Conservation (phyloP, 2,888 invertebrate species). For the Callyntrura guangdongensis region DNA sequence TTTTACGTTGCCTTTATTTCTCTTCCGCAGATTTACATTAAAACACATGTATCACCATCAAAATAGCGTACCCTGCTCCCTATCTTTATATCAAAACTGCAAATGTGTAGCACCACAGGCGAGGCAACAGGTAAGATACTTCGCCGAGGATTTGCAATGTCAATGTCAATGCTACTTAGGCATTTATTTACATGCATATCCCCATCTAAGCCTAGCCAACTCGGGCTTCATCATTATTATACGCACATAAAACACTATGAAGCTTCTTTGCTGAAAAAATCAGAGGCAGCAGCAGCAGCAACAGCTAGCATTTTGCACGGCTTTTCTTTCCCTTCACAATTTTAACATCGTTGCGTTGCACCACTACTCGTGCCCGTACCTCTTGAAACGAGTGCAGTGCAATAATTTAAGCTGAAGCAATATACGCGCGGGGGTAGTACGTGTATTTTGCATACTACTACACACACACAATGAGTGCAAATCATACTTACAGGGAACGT, state of each 20-base stretch:
- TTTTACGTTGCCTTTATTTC: slow-evolving; percentile 35
- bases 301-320: slow-evolving; percentile 45
- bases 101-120: slow-evolving; percentile 7
- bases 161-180: slow-evolving; percentile 72
- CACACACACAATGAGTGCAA: background rate
- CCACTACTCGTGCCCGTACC: background rate
- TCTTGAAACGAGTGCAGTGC: slow-evolving; percentile 32
- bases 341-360: slow-evolving; percentile 47
- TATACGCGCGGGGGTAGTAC: background rate
- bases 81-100: background rate
- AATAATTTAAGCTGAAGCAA: slow-evolving; percentile 21
- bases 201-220: background rate
- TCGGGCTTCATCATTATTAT: background rate
- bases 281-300: slow-evolving; percentile 27
- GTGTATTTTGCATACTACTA: background rate
- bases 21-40: slow-evolving; percentile 13
- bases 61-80: slow-evolving; percentile 24
- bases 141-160: slow-evolving; percentile 60
- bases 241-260: background rate
- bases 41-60: background rate
- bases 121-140: slow-evolving; percentile 36
- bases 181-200: background rate
- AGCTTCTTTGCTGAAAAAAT: slow-evolving; percentile 47
- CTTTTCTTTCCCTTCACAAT: slow-evolving; percentile 47
- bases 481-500: background rate